Conservation (phyloP, 2,113 vertebrate genomes). For the Notarius lentiginosus region DNA sequence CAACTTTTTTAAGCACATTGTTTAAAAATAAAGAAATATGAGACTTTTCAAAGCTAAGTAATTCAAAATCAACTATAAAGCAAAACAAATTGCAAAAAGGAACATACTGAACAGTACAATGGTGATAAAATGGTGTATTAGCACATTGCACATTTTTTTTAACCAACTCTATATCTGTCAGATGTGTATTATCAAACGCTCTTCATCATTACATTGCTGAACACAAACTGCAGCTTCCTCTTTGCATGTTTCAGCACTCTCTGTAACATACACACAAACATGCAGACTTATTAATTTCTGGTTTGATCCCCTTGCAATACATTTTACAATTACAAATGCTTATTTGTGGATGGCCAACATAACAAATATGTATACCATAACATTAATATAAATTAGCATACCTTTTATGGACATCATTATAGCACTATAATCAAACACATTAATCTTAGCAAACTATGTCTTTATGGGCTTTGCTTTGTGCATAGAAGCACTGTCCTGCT, state of each 20-base stretch:
- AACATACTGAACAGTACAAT: not conserved
- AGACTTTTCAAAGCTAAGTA: not conserved
- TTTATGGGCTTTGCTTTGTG: no score
- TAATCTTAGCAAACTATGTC: no score
- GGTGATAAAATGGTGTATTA: no score
- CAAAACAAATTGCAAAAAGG: not conserved
- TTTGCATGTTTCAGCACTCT: constrained; percentile 49
- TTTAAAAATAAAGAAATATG: not conserved
- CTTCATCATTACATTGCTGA: constrained; percentile 29
- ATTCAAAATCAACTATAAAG: not conserved
- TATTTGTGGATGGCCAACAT: no score
- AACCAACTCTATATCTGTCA: not conserved
- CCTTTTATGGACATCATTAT: no score
- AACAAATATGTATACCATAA: no score
- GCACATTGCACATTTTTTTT: not conserved
- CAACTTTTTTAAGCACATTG: not conserved
- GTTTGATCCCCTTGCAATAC: no score
- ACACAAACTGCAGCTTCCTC: constrained; percentile 67
- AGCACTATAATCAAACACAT: no score
- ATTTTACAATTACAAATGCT: no score
- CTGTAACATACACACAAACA: constrained; percentile 30
- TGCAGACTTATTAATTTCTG: not conserved
- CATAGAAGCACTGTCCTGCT: no score
- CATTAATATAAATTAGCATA: no score
- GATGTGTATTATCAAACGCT: not conserved